Percentiles rank a stretch among this genome's conserved stretches.
Conservation (phyloP, 2,113 vertebrate genomes). For the Syrrhaptes paradoxus region DNA sequence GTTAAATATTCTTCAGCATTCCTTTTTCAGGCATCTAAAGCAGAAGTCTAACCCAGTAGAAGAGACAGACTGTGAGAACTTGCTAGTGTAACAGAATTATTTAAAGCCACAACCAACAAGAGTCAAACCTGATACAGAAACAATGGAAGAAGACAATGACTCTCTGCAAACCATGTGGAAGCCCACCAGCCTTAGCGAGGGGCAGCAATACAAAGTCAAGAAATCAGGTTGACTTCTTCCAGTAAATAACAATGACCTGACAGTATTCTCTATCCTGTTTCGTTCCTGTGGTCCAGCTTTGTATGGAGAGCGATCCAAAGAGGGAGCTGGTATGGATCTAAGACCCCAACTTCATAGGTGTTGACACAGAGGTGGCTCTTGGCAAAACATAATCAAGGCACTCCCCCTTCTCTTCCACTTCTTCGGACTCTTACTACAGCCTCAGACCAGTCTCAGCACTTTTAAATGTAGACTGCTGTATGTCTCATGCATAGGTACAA, state of each 20-base stretch:
- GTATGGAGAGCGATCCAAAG: not conserved
- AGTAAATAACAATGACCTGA: not conserved
- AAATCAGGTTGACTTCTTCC: not conserved
- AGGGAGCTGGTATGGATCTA: not conserved
- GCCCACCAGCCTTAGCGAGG: not conserved
- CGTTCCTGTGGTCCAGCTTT: not conserved
- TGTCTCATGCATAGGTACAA: not conserved
- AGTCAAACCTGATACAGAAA: not conserved
- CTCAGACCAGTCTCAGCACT: not conserved
- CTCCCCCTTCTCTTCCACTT: not conserved
- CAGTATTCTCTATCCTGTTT: not conserved
- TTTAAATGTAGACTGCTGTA: not conserved
- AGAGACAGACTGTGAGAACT: not conserved
- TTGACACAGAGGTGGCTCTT: not conserved
- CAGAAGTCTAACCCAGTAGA: not conserved
- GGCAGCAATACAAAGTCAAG: not conserved
- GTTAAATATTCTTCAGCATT: not conserved
- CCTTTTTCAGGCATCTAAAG: not conserved
- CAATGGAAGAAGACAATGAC: not conserved
- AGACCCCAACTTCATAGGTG: not conserved
- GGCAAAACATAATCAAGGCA: not conserved
- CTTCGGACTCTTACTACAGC: not conserved
- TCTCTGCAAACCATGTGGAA: not conserved
- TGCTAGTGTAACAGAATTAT: not conserved
- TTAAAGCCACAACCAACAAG: not conserved